A percentile compares a stretch with the other conserved stretches of the same genome.
Conservation (phyloP, 1,140 invertebrate species). For the Penaeus vannamei region DNA sequence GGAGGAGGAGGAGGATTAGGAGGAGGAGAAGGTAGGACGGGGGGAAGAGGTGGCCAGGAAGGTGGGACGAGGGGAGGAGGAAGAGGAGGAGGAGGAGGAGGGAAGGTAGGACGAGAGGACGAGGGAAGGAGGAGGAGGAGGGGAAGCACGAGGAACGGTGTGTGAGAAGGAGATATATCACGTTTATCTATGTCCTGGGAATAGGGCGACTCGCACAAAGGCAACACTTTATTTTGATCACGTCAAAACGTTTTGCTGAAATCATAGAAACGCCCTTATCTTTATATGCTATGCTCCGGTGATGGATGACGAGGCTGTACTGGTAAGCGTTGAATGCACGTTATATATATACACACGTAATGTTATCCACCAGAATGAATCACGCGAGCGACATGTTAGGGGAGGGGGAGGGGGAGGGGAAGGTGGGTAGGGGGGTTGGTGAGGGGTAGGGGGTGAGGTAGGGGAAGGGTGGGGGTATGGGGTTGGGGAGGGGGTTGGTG, state of each 20-base stretch:
- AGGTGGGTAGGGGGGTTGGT: not conserved
- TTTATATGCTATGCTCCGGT: constrained; percentile 36
- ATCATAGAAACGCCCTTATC: constrained; percentile 68
- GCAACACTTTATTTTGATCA: constrained; percentile 68
- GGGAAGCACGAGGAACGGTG: constrained; percentile 40
- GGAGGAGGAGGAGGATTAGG: not conserved
- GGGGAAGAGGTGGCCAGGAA: not conserved
- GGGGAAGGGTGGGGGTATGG: not conserved
- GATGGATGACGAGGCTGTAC: constrained; percentile 14
- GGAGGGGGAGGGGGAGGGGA: not conserved
- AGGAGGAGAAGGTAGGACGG: constrained; percentile 1
- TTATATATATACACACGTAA: not conserved
- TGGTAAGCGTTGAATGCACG: not conserved
- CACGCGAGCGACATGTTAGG: not conserved
- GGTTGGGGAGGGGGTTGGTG: not conserved
- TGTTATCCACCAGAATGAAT: too few species aligned
- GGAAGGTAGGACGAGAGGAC: not conserved
- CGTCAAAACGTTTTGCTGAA: constrained; percentile 68
- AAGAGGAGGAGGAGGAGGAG: not conserved
- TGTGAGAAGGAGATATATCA: constrained; percentile 65
- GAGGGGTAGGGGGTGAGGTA: too few species aligned
- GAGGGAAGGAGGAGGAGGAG: not conserved
- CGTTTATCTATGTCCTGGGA: constrained; percentile 68
- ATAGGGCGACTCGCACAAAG: constrained; percentile 67
- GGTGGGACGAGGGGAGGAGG: not conserved